These are phyloP conservation scores for Clostera curtula DNA, from an alignment of 2,888 invertebrate species.

Conservation along the genomic window DNA sequence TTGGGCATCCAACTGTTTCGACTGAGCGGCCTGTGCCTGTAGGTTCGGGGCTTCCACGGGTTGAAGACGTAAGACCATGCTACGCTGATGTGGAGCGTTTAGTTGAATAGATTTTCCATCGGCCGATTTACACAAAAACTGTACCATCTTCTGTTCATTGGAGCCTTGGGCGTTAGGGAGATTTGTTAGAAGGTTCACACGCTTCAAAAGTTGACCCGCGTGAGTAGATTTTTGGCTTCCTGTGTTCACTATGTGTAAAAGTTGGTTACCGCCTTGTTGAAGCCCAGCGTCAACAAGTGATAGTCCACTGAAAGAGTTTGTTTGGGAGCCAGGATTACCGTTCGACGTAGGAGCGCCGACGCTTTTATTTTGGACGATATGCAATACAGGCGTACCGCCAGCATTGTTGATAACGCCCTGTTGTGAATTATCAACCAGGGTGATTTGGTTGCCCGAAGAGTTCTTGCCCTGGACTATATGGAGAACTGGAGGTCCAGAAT, in stretches of 20 bases:
- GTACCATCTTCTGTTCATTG: slow-evolving; percentile 73
- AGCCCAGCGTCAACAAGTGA: slow-evolving; percentile 60
- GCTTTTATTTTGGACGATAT: slow-evolving; percentile 64
- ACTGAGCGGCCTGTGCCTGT: slow-evolving; percentile 29
- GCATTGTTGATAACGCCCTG: slow-evolving; percentile 55
- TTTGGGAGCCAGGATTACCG: slow-evolving; percentile 35
- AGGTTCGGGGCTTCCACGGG: slow-evolving; percentile 53
- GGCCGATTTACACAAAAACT: slow-evolving; percentile 78
- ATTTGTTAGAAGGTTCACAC: slow-evolving; percentile 67
- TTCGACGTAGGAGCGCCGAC: slow-evolving; percentile 31
- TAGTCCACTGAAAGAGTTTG: slow-evolving; percentile 51
- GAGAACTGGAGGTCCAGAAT: slow-evolving; percentile 49
- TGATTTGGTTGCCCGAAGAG: slow-evolving; percentile 51
- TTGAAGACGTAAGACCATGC: slow-evolving; percentile 66
- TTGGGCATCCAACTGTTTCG: slow-evolving; percentile 42
- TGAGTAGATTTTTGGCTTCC: slow-evolving; percentile 52
- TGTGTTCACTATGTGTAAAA: slow-evolving; percentile 66
- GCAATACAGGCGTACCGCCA: slow-evolving; percentile 56
- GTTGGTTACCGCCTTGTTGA: slow-evolving; percentile 63
- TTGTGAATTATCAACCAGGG: slow-evolving; percentile 54
- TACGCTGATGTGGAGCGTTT: slow-evolving; percentile 68
- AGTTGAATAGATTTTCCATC: slow-evolving; percentile 75
- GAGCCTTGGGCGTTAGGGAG: slow-evolving; percentile 61
- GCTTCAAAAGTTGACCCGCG: slow-evolving; percentile 56
- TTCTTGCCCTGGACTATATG: slow-evolving; percentile 69